Conservation (phyloP, 2,888 invertebrate species). For the Blera fallax region DNA sequence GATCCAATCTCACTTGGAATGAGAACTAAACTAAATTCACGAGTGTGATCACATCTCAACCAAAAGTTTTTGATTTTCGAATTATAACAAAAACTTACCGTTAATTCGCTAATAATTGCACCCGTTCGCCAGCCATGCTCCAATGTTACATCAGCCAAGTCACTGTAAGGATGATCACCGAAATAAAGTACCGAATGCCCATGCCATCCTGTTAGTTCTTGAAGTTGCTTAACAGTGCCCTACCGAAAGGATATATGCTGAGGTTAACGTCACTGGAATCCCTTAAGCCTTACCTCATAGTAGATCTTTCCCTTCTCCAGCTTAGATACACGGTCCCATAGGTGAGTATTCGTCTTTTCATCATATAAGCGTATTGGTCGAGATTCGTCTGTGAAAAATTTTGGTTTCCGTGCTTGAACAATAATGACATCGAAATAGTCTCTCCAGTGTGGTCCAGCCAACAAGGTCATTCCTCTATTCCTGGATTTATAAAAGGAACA, state of each 20-base stretch:
- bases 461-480: slow-evolving; percentile 94
- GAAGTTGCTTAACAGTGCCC: slow-evolving; percentile 96
- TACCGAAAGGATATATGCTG: slow-evolving; percentile 79
- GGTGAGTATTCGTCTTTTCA: slow-evolving; percentile 89
- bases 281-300: slow-evolving; percentile 87
- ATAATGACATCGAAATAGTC: slow-evolving; percentile 96
- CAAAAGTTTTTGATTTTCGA: too few species aligned
- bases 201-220: slow-evolving; percentile 95
- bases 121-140: slow-evolving; percentile 99
- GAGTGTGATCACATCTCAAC: too few species aligned
- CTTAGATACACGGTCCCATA: slow-evolving; percentile 95
- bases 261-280: background rate
- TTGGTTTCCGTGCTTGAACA: slow-evolving; percentile 96
- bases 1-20: too few species aligned
- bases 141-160: slow-evolving; percentile 96
- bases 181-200: slow-evolving; percentile 97
- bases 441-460: slow-evolving; percentile 94
- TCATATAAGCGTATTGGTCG: slow-evolving; percentile 95
- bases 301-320: slow-evolving; percentile 95
- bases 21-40: too few species aligned
- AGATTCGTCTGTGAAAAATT: slow-evolving; percentile 96
- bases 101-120: slow-evolving; percentile 97
- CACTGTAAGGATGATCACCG: slow-evolving; percentile 98
- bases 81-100: slow-evolving; percentile 84
- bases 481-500: slow-evolving; percentile 82